phyloP scores from a whole-genome alignment of 2,888 invertebrate genomes.

The Timema podura region DNA sequence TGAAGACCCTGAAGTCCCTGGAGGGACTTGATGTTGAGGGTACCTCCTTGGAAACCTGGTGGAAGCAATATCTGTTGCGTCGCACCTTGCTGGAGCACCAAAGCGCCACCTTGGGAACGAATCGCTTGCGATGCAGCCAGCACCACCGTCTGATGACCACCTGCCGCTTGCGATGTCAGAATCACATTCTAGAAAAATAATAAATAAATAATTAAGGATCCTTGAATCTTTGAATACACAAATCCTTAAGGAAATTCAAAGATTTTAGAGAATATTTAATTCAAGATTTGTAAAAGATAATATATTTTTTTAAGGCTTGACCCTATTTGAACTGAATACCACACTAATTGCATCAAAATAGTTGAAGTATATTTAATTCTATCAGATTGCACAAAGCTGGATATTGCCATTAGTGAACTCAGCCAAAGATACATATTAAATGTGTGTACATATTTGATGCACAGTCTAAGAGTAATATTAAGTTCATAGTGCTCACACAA shows the following conservation, averaged over 20 bases:
- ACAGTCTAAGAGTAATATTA: too few relatives aligned
- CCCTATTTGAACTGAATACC: not conserved
- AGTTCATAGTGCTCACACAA: too few relatives aligned
- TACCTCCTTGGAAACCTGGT: constrained; percentile 57
- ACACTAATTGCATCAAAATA: too few relatives aligned
- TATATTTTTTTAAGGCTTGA: not conserved
- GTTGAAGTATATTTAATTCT: too few relatives aligned
- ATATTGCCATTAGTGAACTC: too few relatives aligned
- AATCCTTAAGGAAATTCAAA: not conserved
- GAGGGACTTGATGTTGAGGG: constrained; percentile 57
- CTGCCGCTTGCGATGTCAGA: constrained; percentile 34
- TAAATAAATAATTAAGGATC: too few relatives aligned
- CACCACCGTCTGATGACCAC: constrained; percentile 34
- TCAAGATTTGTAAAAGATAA: not conserved
- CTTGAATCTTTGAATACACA: too few relatives aligned
- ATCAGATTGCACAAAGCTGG: too few relatives aligned
- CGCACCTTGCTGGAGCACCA: constrained; percentile 34
- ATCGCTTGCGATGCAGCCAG: constrained; percentile 33
- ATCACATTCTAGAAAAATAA: constrained; percentile 35
- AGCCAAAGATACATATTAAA: too few relatives aligned
- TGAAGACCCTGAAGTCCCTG: constrained; percentile 48
- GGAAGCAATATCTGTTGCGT: constrained; percentile 57
- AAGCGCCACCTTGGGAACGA: constrained; percentile 30
- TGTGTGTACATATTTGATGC: too few relatives aligned
- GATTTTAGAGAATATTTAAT: not conserved